Base-by-base conservation (phyloP, 2,888 invertebrate genomes). In the Drepanosiphum platanoidis region DNA sequence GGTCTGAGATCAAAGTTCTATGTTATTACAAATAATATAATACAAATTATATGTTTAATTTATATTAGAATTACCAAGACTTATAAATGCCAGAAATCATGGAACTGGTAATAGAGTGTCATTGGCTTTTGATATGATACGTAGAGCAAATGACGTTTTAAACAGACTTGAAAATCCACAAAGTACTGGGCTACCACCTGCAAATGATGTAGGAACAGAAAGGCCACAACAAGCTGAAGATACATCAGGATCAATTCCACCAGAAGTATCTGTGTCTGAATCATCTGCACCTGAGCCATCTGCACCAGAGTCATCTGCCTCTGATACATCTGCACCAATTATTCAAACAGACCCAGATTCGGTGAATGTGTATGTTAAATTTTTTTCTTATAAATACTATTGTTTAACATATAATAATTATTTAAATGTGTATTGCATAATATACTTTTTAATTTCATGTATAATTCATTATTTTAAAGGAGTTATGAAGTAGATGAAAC, bases 131-230 rank as follows among this genome's bases (percentile, higher is more conserved):
- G 66, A 84, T 68, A 92, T 92, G 91, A 87, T 92, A 32, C 89
- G 89, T 22, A 89, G 90, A 68, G 91, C 91, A 4, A 89, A 90
- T 84, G 89, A 89, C 4, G 88, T 91, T 22, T 88, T 92, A 22
- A 89, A 90, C 86, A 90, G 90, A 86, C 88, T 92, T 30, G 91
- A 92, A 61, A 89, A 90, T 88, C 89, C 90, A 3, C 86, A 87
- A 36, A 64, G 68, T 86, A 72, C 9, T 66, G 52, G 42, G 34
- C 46, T 5, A 68, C 4, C 66, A 2, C 11, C 75, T 66, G 1
- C 88, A 87, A 81, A 90, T 89, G 30, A 88, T 88, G 71, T 88
- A 89, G 75, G 88, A 89, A 36, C 80, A 36, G 80, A 71, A 71
- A 52, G 58, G 7, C 27, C 36, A 39, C 80, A 79, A 52, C 46